Evolutionary conservation across 1,140 invertebrate genomes (phyloP), one percentile per base, ranked within the genome.

Genomic region (Drosophila tani): DNA sequence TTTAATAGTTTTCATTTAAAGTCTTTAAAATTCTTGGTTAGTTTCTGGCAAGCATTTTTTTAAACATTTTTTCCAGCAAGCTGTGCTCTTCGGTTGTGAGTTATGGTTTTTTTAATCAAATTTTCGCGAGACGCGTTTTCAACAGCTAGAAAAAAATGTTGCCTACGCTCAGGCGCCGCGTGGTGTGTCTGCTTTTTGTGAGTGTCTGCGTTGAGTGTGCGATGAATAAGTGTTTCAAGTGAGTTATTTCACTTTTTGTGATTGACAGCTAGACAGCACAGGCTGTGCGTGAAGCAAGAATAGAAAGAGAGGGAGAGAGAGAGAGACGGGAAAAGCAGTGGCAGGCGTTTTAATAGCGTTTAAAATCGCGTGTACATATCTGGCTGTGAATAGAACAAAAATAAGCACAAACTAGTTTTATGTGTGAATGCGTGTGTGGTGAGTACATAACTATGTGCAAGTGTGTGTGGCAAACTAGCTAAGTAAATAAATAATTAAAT

Each of bases 341-440:
- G 56, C 75, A 64, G 58, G 76, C 62, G 45, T 79, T 82, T 80
- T 47, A 79, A 55, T 75, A 79, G 71, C 71, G 53, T 76, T 76
- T 76, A 64, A 79, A 81, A 71, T 74, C 68, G 76, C 71, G 67
- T 64, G 63, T 82, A 47, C 49, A 59, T 79, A 40, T 55, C 8
- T 71, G 41, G 58, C 62, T 80, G 65, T 74, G 49, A 46, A 74
- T 57, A 63, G 45, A 82, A 66, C 40, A 65, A 43, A 82, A 64
- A 62, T 41, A 57, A 53, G 62, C 62, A 70, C 66, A 43, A 69
- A 67, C 21, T 24, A 29, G 38, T 38, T 78, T 59, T 64, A 77
- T 68, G 46, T 6, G 15, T 65, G 53, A 35, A 21, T 55, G 47
- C 6, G 24, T 35, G 46, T 47, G 49, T 35, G 32, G 32, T 32